Base-by-base conservation (phyloP, 1,140 invertebrate genomes). In the Aphelinus atriplicis region DNA sequence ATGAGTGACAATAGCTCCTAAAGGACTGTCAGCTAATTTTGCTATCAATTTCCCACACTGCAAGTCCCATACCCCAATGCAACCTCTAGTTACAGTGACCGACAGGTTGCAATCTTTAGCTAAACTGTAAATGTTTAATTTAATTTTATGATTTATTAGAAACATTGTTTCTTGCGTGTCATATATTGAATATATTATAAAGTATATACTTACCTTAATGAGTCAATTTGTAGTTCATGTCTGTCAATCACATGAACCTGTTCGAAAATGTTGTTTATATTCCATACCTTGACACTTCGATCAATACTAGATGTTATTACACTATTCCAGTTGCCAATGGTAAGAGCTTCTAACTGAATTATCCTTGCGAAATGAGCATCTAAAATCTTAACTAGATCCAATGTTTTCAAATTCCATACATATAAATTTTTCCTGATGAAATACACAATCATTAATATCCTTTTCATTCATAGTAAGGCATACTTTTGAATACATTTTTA, bases 231-330 rank as follows among this genome's bases (percentile, higher is more conserved):
- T 64, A 98, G 88, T 84, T 99, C 98, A 84, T 98, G 96, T 62
- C 97, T 89, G 82, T 99, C 96, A 77, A 99, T 97, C 26, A 96
- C 94, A 84, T 98, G 95, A 3, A 99, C 97, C 89, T 98, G 96
- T 84, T 99, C 97, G 82, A 98, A 97, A 81, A 99, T 98, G 83
- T 99, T 99, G 83, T 99, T 97, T 74, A 99, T 97, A 86, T 99
- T 99, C 98, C 98, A 99, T 0, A 99, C 97, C 90, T 99, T 98
- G 1, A 99, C 97, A 1, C 96, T 97, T 76, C 97, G 91, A 87
- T 99, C 98, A 67, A 99, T 98, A 0, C 97, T 99, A 0, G 97
- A 98, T 0, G 97, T 98, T 51, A 99, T 95, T 50, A 97, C 94
- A 82, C 94, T 96, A 86, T 99, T 99, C 93, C 97, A 97, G 75